Evolutionary conservation across 2,113 vertebrate species (phyloP).

Genomic region (Ornithorhynchus anatinus): DNA sequence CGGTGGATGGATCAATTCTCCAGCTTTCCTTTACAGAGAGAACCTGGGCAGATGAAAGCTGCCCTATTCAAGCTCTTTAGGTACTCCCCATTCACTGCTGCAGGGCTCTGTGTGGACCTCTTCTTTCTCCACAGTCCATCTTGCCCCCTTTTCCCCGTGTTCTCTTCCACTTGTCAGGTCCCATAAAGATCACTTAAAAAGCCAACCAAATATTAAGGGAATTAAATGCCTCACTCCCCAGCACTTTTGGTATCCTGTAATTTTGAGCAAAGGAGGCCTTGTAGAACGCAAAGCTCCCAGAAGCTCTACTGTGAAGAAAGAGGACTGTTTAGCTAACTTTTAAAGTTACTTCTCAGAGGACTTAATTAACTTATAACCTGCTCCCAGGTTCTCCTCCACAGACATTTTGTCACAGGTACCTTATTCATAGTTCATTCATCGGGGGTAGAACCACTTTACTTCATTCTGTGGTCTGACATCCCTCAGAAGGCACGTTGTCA

Average conservation of each 20-base stretch:
- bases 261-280: neutral
- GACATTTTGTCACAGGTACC: neutral
- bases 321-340: conserved; percentile 20
- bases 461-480: conserved; percentile 16
- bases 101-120: too few species aligned
- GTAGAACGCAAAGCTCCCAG: conserved; percentile 7
- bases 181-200: neutral
- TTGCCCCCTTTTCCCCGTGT: neutral
- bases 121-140: too few species aligned
- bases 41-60: too few species aligned
- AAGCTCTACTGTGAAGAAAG: conserved; percentile 24
- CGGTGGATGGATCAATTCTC: too few species aligned
- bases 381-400: neutral
- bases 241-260: neutral
- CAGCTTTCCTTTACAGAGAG: too few species aligned
- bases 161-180: neutral
- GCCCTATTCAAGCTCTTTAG: too few species aligned
- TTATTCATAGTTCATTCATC: conserved; percentile 3
- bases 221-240: neutral
- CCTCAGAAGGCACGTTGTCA: conserved; percentile 31
- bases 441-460: neutral
- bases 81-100: too few species aligned
- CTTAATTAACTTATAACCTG: conserved; percentile 14
- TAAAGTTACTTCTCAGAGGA: neutral
- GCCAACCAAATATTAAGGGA: neutral